Evolutionary conservation across 2,888 invertebrate genomes (phyloP).

Genomic region (Magallana nippona): DNA sequence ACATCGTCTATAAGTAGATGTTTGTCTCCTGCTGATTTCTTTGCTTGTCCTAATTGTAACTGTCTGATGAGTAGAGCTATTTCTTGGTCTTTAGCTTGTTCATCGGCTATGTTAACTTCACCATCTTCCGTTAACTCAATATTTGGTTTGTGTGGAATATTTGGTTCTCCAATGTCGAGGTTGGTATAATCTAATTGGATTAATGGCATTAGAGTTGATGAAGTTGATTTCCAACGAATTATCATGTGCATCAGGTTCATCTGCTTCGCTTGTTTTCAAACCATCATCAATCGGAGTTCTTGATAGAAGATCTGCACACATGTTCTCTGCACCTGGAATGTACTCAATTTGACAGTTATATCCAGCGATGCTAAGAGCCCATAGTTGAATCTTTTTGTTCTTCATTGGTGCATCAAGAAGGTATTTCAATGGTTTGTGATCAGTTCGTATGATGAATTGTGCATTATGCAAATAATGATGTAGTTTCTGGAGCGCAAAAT

Average conservation of each 20-base stretch:
- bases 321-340: constrained; percentile 38
- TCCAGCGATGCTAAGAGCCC: constrained; percentile 34
- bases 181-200: constrained; percentile 43
- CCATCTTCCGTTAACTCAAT: background rate
- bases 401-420: constrained; percentile 43
- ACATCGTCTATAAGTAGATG: constrained; percentile 39
- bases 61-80: background rate
- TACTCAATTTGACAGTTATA: constrained; percentile 51
- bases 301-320: constrained; percentile 34
- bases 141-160: background rate
- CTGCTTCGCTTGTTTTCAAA: background rate
- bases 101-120: constrained; percentile 29
- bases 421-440: constrained; percentile 44
- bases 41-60: constrained; percentile 23
- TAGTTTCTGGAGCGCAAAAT: constrained; percentile 41
- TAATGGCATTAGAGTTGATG: constrained; percentile 50
- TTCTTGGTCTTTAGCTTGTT: constrained; percentile 41
- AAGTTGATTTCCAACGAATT: constrained; percentile 47
- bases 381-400: constrained; percentile 41
- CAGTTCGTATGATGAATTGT: constrained; percentile 34
- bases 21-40: background rate
- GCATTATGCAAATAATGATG: constrained; percentile 39
- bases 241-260: constrained; percentile 48
- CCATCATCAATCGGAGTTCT: background rate
- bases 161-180: background rate